Conservation (phyloP, 2,797 vertebrate genomes). For the Glyptemys insculpta region DNA sequence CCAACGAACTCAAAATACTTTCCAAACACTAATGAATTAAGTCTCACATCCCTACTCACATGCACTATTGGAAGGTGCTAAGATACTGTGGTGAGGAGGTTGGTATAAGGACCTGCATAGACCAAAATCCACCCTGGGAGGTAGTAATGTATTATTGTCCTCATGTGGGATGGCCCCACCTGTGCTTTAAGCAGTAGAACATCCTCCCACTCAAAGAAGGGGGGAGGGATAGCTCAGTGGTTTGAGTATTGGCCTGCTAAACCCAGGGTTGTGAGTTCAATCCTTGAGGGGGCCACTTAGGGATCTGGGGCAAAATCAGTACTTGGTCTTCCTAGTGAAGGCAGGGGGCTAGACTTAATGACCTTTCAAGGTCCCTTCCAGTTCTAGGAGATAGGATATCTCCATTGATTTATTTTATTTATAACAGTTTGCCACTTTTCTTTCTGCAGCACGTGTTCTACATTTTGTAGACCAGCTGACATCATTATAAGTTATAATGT, state of each 20-base stretch:
- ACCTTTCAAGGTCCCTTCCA: too few species aligned
- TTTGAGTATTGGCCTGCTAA: too few species aligned
- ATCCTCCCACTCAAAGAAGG: background rate
- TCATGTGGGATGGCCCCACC: background rate
- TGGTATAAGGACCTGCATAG: too few species aligned
- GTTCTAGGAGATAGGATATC: too few species aligned
- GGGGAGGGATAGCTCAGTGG: too few species aligned
- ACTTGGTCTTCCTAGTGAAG: too few species aligned
- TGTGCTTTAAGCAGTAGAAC: background rate
- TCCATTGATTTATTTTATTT: too few species aligned
- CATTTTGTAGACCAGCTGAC: background rate
- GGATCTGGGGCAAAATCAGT: too few species aligned
- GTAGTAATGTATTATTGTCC: background rate
- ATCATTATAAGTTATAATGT: background rate
- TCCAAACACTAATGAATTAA: background rate
- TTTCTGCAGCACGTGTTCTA: background rate
- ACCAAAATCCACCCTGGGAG: background rate
- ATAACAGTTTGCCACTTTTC: background rate
- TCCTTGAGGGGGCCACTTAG: too few species aligned
- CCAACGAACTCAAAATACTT: background rate
- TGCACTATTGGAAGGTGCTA: background rate
- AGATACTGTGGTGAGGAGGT: too few species aligned
- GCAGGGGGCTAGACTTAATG: too few species aligned
- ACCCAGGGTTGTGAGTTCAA: too few species aligned
- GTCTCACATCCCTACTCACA: background rate